phyloP scores from a whole-genome alignment of 2,113 vertebrate species.

The Polypterus senegalus region DNA sequence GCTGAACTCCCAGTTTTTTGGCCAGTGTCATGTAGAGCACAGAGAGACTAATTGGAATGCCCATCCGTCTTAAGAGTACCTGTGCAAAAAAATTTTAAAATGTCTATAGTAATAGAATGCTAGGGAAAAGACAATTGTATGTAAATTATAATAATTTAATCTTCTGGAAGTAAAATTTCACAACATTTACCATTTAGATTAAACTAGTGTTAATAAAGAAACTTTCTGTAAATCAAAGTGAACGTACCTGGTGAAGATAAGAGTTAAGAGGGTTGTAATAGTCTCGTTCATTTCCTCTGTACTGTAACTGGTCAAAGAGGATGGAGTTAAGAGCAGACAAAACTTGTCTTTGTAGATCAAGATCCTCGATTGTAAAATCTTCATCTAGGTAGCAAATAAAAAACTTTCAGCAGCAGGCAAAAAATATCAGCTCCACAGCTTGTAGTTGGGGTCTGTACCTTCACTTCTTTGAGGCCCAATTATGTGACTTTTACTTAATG shows the following conservation, averaged over 20 bases:
- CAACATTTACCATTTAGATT: no score
- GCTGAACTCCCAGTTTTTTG: conserved; percentile 66
- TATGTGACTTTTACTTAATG: no score
- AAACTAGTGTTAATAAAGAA: no score
- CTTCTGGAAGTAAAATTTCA: no score
- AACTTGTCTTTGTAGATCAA: conserved; percentile 84
- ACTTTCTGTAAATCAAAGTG: no score
- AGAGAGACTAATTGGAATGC: conserved; percentile 94
- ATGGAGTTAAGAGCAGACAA: conserved; percentile 80
- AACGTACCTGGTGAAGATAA: conserved; percentile 82
- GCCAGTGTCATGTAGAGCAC: conserved; percentile 87
- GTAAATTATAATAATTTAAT: no score
- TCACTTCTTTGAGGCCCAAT: background rate
- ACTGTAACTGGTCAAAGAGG: conserved; percentile 84
- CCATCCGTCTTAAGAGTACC: conserved; percentile 81
- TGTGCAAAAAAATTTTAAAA: conserved; percentile 24
- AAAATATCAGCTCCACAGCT: background rate
- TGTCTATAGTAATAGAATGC: no score
- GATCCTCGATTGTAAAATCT: conserved; percentile 54
- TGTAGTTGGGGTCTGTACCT: background rate
- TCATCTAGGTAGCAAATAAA: conserved; percentile 44
- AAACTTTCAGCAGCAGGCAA: conserved; percentile 2
- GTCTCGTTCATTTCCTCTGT: conserved; percentile 87
- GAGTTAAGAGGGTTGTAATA: conserved; percentile 95
- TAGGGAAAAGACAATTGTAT: no score